Percentiles rank a stretch among this genome's conserved stretches.
These are phyloP conservation scores for Tuberolachnus salignus DNA, from an alignment of 2,888 invertebrate genomes.

Conservation along the genomic window DNA sequence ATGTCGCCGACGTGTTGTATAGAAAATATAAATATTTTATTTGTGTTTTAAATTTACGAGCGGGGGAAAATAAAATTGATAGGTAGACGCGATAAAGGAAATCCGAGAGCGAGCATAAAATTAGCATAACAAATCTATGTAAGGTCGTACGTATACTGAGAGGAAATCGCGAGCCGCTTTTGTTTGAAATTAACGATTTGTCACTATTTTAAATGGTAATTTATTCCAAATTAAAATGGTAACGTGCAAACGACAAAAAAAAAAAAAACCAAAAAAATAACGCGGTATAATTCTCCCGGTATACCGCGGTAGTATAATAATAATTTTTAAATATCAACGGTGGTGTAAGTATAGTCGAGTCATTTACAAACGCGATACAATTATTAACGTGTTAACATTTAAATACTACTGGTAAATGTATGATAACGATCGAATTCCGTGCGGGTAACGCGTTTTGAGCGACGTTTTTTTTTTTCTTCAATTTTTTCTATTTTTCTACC, in stretches of 20 bases:
- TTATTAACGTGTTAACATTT: too few relatives aligned
- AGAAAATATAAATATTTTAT: not conserved
- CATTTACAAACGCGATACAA: too few relatives aligned
- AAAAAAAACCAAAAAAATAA: conserved; percentile 11
- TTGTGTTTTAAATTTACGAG: not conserved
- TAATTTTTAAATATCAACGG: not conserved
- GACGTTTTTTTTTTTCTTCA: too few relatives aligned
- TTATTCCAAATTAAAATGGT: not conserved
- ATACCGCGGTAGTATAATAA: not conserved
- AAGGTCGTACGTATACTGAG: not conserved
- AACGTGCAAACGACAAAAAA: too few relatives aligned
- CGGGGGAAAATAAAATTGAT: not conserved
- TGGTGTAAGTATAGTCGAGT: too few relatives aligned
- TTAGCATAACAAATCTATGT: not conserved
- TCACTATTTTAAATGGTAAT: conserved; percentile 1
- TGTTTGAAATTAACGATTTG: not conserved
- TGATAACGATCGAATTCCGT: too few relatives aligned
- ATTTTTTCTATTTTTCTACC: too few relatives aligned
- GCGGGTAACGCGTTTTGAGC: too few relatives aligned
- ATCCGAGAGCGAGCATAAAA: conserved; percentile 13
- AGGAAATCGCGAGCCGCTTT: not conserved
- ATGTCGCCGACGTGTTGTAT: not conserved
- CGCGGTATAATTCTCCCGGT: too few relatives aligned
- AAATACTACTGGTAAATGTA: too few relatives aligned
- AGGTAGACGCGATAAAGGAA: not conserved